Conservation (phyloP, 2,888 invertebrate species). For the Drosophila borborema region DNA sequence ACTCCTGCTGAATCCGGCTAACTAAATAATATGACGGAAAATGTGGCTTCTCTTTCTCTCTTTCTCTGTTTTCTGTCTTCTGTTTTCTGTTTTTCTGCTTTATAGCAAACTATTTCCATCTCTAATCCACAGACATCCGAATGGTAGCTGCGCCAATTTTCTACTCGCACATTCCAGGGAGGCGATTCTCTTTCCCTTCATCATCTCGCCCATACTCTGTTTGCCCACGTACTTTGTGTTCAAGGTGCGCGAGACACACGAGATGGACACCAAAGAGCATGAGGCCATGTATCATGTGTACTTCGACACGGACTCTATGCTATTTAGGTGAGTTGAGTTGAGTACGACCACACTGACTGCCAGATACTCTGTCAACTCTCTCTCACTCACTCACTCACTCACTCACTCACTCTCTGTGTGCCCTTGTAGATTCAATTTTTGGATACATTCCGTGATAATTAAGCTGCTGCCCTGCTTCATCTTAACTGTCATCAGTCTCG, state of each 20-base stretch:
- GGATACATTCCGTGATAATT: conserved; percentile 91
- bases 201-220: conserved; percentile 92
- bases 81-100: conserved; percentile 43
- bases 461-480: conserved; percentile 91
- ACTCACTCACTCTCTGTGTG: not conserved
- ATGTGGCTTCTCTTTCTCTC: conserved; percentile 57
- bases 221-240: conserved; percentile 93
- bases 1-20: conserved; percentile 14
- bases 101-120: conserved; percentile 75
- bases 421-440: conserved; percentile 87
- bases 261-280: conserved; percentile 77
- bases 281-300: conserved; percentile 82
- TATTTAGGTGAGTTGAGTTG: conserved; percentile 80
- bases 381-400: not conserved
- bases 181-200: conserved; percentile 91
- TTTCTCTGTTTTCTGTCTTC: conserved; percentile 15
- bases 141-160: conserved; percentile 90
- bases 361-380: not conserved
- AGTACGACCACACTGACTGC: not conserved
- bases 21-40: conserved; percentile 55
- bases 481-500: conserved; percentile 89
- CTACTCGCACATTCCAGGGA: conserved; percentile 91
- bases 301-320: conserved; percentile 80
- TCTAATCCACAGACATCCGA: conserved; percentile 89
- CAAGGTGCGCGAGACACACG: conserved; percentile 85